phyloP scores from a whole-genome alignment of 2,888 invertebrate species.

The Steinernema scapterisci region DNA sequence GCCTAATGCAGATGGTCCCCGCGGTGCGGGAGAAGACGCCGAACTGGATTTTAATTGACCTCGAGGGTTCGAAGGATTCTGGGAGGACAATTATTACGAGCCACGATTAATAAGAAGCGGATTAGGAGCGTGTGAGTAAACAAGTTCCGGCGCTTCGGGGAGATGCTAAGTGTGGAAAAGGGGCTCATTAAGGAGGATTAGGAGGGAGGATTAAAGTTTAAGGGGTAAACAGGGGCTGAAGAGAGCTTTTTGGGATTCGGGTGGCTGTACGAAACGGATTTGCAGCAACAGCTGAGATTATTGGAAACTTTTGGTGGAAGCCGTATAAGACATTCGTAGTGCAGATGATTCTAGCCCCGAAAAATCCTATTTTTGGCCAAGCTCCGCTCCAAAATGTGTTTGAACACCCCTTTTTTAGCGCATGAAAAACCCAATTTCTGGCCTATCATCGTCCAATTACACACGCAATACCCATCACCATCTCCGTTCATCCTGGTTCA shows the following conservation, averaged over 20 bases:
- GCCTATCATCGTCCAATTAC: background rate
- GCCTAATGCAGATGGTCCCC: conserved; percentile 30
- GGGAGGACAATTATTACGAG: conserved; percentile 6
- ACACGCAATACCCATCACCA: background rate
- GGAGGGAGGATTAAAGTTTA: too few species aligned
- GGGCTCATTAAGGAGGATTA: too few species aligned
- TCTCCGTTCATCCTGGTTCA: background rate
- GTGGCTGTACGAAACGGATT: too few species aligned
- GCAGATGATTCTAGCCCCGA: too few species aligned
- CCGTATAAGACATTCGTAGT: too few species aligned
- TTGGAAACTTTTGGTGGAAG: too few species aligned
- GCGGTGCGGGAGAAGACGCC: background rate
- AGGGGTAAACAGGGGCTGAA: too few species aligned
- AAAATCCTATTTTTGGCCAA: too few species aligned
- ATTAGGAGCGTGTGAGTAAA: conserved; percentile 8
- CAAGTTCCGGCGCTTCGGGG: background rate
- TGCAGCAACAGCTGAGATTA: too few species aligned
- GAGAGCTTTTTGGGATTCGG: too few species aligned
- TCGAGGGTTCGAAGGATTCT: background rate
- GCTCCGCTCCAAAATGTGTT: background rate
- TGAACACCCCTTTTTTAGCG: background rate
- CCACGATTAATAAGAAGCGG: conserved; percentile 7
- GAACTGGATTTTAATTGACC: conserved; percentile 22
- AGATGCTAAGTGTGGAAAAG: background rate
- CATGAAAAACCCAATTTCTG: conserved; percentile 1